Conservation (phyloP, 1,140 invertebrate genomes). For the Drosophila neocordata region DNA sequence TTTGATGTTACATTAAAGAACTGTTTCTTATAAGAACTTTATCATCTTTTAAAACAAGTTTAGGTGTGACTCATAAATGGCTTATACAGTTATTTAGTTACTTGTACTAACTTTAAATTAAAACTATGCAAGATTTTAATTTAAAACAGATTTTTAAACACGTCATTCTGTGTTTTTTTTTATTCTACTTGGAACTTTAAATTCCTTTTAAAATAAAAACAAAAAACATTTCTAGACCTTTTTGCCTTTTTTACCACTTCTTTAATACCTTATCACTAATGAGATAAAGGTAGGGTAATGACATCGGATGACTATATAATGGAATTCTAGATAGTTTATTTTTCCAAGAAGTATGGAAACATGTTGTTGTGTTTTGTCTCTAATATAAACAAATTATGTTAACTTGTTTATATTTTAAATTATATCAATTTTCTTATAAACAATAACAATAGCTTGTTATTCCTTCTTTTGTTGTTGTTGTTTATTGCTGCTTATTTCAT, state of each 20-base stretch:
- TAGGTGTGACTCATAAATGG: too few species aligned
- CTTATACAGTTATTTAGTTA: too few species aligned
- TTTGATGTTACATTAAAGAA: too few species aligned
- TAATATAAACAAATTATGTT: not conserved
- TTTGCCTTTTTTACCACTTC: not conserved
- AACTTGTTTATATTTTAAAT: not conserved
- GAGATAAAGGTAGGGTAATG: not conserved
- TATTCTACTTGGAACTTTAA: too few species aligned
- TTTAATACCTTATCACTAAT: not conserved
- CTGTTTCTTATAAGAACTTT: too few species aligned
- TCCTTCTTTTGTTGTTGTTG: not conserved
- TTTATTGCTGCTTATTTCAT: not conserved
- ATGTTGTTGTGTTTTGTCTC: too few species aligned
- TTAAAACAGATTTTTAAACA: too few species aligned
- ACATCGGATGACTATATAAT: not conserved
- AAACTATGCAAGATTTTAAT: too few species aligned
- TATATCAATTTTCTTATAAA: not conserved
- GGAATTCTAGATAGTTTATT: not conserved
- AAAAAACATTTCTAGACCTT: not conserved
- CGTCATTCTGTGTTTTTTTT: too few species aligned
- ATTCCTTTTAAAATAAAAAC: too few species aligned
- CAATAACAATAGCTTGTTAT: constrained; percentile 12
- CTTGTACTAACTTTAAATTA: too few species aligned
- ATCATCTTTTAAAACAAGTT: too few species aligned
- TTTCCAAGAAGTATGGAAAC: not conserved